phyloP scores from a whole-genome alignment of 2,888 invertebrate genomes.

The Diplolepis rosae region DNA sequence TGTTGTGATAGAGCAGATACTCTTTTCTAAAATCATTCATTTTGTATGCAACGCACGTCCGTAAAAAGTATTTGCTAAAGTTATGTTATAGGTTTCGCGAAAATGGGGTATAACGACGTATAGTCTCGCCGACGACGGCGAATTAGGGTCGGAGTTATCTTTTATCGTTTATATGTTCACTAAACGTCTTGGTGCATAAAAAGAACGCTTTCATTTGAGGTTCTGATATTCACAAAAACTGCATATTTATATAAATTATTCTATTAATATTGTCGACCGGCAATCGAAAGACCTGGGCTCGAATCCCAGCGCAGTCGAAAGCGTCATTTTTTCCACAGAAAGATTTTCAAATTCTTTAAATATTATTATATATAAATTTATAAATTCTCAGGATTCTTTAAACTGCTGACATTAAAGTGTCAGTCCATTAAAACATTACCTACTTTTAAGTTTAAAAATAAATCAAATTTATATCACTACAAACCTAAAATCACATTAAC shows the following conservation, averaged over 20 bases:
- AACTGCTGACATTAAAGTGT: too few relatives aligned
- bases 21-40: constrained; percentile 42
- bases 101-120: constrained; percentile 47
- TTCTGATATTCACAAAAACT: neutral
- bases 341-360: too few relatives aligned
- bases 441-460: too few relatives aligned
- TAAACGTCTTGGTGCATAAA: neutral
- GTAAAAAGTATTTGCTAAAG: constrained; percentile 45
- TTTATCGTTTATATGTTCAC: constrained; percentile 10
- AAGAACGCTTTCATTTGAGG: neutral
- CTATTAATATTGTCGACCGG: too few relatives aligned
- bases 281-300: too few relatives aligned
- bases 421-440: too few relatives aligned
- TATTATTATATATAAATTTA: too few relatives aligned
- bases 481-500: too few relatives aligned
- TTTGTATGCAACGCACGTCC: constrained; percentile 48
- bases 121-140: constrained; percentile 36
- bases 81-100: constrained; percentile 50
- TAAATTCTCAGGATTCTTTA: too few relatives aligned
- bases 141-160: constrained; percentile 37
- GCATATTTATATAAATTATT: neutral
- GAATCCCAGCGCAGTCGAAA: too few relatives aligned
- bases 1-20: constrained; percentile 1
- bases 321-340: too few relatives aligned
- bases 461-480: too few relatives aligned